Percentiles rank a stretch among this genome's conserved stretches.
These are phyloP conservation scores for Catharus ustulatus DNA, from an alignment of 2,797 vertebrate species.

Conservation along the genomic window DNA sequence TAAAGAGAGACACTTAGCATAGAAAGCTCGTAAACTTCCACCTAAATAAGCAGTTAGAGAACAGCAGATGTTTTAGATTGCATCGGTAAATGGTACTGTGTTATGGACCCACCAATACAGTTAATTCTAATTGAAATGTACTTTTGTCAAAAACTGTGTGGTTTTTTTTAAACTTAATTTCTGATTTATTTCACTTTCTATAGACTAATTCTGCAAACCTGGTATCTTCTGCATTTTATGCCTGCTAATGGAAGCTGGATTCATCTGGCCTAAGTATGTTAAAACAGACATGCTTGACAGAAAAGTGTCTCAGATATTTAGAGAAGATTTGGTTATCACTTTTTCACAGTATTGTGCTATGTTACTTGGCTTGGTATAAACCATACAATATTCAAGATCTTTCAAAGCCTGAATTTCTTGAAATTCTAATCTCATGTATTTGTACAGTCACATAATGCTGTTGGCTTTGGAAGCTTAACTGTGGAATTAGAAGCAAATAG, in stretches of 20 bases:
- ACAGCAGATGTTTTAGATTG: conserved; percentile 59
- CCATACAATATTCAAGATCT: neutral
- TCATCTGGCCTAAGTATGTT: conserved; percentile 3
- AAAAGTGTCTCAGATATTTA: conserved; percentile 24
- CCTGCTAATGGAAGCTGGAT: conserved; percentile 24
- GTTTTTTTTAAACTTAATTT: conserved; percentile 70
- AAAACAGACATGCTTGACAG: neutral
- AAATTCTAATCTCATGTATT: neutral
- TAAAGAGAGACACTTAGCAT: conserved; percentile 59
- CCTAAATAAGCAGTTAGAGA: conserved; percentile 67
- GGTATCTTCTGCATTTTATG: conserved; percentile 15
- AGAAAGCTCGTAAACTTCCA: conserved; percentile 71
- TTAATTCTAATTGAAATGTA: conserved; percentile 67
- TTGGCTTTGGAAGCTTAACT: conserved; percentile 15
- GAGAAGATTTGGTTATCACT: neutral
- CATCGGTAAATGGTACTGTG: conserved; percentile 32
- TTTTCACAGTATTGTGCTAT: neutral
- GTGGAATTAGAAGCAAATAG: conserved; percentile 29
- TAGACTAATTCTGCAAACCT: conserved; percentile 50
- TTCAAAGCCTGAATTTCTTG: neutral
- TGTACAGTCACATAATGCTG: neutral
- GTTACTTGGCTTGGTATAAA: neutral
- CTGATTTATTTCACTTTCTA: conserved; percentile 65
- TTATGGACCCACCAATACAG: conserved; percentile 62
- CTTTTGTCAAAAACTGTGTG: conserved; percentile 68